Evolutionary conservation across 2,113 vertebrate species (phyloP), one percentile per base, ranked within the genome.

Genomic region (Aramus guarauna): DNA sequence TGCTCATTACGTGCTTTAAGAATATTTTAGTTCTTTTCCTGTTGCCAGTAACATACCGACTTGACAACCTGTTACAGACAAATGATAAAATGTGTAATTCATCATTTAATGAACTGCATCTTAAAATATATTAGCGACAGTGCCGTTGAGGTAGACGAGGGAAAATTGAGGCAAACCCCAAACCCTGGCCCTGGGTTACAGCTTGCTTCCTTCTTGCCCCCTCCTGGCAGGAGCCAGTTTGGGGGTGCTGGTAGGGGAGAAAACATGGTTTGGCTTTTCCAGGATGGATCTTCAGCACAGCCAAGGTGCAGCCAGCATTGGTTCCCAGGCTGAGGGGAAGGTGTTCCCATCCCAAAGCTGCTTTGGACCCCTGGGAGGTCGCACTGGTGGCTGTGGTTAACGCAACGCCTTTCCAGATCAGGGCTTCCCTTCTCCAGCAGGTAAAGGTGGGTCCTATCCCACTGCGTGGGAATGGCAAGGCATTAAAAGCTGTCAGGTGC

Each of bases 11-110:
- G 55, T 43, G 77, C 85, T 93, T 80, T 2, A 43, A 66, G 85
- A 86, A 77, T 88, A 79, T 80, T 92, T 95, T 62, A 84, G 81
- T 50, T 76, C 85, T 85, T 76, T 90, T 92, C 81, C 79, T 37
- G 37, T 85, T 94, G 82, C 82, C 77, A 92, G 41, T 89, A 93
- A 83, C 6, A 0, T 5, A 5, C 22, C 0, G 1, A 53, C 74
- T 68, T 77, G 88, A 55, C 75, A 93, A 37, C 43, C 47, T 71
- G 88, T 29, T 84, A 36, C 16, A 88, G 95, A 52, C 88, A 85
- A 90, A 62, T 15, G 47, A 47, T 34, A 62, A 90, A 90, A 59
- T 0, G 0, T 24, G 16, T 23, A 50, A 66, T 76, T 90, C 36
- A 27, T 29, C 30, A 14, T 45, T 90, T 74, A 50, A 7, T 37